Evolutionary conservation across 2,888 invertebrate species (phyloP).

Genomic region (Prosopocoilus inquinatus): DNA sequence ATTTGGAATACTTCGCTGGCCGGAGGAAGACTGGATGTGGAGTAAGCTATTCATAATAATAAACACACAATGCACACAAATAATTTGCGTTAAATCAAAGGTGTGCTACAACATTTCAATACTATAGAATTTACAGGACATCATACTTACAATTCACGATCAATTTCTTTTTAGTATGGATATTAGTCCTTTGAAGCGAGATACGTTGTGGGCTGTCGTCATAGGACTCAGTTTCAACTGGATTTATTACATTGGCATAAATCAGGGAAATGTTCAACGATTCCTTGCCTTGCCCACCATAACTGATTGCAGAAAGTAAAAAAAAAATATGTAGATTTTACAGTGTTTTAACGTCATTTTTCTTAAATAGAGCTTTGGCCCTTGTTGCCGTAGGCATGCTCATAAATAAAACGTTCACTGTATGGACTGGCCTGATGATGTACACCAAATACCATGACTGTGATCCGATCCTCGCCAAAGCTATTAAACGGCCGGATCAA

Average conservation of each 20-base stretch:
- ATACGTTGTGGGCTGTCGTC: slow-evolving; percentile 61
- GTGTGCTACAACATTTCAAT: neutral
- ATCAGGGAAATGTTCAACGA: slow-evolving; percentile 61
- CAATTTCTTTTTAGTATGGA: slow-evolving; percentile 53
- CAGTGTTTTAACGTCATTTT: neutral
- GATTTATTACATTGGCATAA: slow-evolving; percentile 57
- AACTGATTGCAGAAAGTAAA: slow-evolving; percentile 54
- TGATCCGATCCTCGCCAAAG: slow-evolving; percentile 59
- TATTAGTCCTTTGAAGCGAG: slow-evolving; percentile 58
- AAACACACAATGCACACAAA: neutral
- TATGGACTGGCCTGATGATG: slow-evolving; percentile 48
- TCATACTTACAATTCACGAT: neutral
- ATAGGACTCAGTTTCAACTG: slow-evolving; percentile 58
- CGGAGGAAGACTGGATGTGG: slow-evolving; percentile 58
- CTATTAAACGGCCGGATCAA: slow-evolving; percentile 56
- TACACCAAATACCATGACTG: slow-evolving; percentile 64
- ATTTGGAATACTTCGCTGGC: slow-evolving; percentile 57
- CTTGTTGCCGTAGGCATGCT: slow-evolving; percentile 20
- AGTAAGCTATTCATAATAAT: slow-evolving; percentile 48
- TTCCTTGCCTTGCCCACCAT: slow-evolving; percentile 60
- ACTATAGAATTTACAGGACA: no score
- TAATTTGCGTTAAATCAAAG: neutral
- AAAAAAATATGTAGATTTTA: neutral
- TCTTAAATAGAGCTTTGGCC: slow-evolving; percentile 20
- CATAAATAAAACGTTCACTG: slow-evolving; percentile 17